These are phyloP conservation scores for Halocynthia roretzi DNA, from an alignment of 23 tunicate genomes.

Conservation along the genomic window DNA sequence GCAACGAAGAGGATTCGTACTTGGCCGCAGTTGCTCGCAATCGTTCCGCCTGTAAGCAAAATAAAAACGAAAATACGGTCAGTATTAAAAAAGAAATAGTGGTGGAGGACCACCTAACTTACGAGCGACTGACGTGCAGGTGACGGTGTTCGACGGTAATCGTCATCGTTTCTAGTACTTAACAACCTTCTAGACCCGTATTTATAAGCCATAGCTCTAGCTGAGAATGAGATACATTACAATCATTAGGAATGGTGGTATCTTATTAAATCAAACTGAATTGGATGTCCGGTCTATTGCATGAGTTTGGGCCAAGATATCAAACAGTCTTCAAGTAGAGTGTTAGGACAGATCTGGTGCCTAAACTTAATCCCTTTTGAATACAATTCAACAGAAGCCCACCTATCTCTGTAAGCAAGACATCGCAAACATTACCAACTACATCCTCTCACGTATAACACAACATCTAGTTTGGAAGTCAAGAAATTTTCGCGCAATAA, in stretches of 20 bases:
- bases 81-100: neutral
- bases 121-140: conserved; percentile 37
- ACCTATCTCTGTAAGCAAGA: too few species aligned
- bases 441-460: too few species aligned
- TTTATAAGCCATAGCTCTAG: conserved; percentile 42
- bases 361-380: too few species aligned
- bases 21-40: conserved; percentile 45
- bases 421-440: too few species aligned
- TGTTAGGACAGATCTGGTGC: too few species aligned
- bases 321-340: too few species aligned
- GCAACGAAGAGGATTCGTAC: conserved; percentile 51
- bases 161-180: conserved; percentile 45
- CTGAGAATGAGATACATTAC: neutral
- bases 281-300: neutral
- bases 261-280: neutral
- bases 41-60: conserved; percentile 43
- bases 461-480: too few species aligned
- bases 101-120: conserved; percentile 22
- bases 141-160: conserved; percentile 29
- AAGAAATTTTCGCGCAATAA: too few species aligned
- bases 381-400: too few species aligned
- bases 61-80: conserved; percentile 2
- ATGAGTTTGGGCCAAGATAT: too few species aligned
- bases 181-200: conserved; percentile 46
- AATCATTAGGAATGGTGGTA: neutral